These are phyloP conservation scores for Etheostoma nigrum DNA, from an alignment of 2,797 vertebrate genomes.

Conservation along the genomic window DNA sequence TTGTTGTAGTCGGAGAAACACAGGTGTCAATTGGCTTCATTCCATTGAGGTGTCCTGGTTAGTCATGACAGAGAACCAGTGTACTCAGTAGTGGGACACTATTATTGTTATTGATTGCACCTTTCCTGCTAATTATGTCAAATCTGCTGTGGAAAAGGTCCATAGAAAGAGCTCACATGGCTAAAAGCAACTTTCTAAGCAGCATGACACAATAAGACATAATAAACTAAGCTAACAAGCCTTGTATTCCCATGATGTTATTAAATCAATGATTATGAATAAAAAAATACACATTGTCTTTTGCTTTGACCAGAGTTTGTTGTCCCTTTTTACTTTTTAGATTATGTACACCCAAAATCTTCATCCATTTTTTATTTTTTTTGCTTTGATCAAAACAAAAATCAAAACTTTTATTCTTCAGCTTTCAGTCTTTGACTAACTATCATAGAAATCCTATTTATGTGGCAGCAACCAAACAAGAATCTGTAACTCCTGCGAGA, in stretches of 20 bases:
- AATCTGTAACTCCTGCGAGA: background rate
- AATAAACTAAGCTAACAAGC: background rate
- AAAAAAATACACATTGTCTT: background rate
- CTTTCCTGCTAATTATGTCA: background rate
- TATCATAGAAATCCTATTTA: background rate
- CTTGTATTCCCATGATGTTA: background rate
- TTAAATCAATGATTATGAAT: background rate
- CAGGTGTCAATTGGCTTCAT: constrained; percentile 1
- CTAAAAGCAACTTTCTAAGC: background rate
- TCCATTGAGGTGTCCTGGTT: background rate
- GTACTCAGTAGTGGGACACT: background rate
- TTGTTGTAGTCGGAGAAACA: background rate
- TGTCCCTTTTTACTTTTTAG: background rate
- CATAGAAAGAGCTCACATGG: background rate
- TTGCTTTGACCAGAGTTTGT: background rate
- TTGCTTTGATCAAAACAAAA: background rate
- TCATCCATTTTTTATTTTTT: background rate
- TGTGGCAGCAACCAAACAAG: background rate
- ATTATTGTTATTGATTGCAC: background rate
- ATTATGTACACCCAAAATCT: background rate
- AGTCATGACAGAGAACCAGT: background rate
- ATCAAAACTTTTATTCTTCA: background rate
- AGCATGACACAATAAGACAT: background rate
- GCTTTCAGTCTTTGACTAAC: background rate
- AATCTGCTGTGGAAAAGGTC: background rate